A percentile compares a stretch with the other conserved stretches of the same genome.
These are phyloP conservation scores for Cephalopachus bancanus DNA, from an alignment of 2,797 vertebrate genomes.

Conservation along the genomic window DNA sequence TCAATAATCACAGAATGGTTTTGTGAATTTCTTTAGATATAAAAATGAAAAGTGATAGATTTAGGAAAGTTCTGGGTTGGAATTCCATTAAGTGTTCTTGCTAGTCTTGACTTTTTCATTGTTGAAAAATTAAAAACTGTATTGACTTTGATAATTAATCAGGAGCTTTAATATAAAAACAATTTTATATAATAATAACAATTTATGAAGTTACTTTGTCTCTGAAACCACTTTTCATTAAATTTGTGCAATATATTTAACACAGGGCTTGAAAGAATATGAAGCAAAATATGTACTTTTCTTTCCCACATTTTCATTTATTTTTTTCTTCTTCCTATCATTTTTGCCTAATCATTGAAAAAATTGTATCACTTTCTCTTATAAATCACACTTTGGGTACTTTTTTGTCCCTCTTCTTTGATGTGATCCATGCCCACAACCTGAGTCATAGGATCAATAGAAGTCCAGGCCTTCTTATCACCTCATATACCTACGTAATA, in stretches of 20 bases:
- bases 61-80: neutral
- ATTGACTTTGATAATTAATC: neutral
- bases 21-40: neutral
- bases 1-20: neutral
- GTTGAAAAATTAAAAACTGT: neutral
- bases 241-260: neutral
- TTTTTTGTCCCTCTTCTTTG: neutral
- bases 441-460: too few relatives aligned
- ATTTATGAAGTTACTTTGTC: neutral
- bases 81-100: neutral
- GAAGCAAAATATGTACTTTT: neutral
- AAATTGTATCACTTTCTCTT: neutral
- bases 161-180: neutral
- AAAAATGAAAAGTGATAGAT: neutral
- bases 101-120: neutral
- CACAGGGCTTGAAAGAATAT: neutral
- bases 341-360: neutral
- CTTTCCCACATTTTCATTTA: neutral
- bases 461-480: too few relatives aligned
- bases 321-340: neutral
- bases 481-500: too few relatives aligned
- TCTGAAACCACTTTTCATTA: neutral
- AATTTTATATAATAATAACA: neutral
- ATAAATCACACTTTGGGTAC: neutral
- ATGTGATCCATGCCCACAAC: neutral